Evolutionary conservation across 2,888 invertebrate genomes (phyloP).

Genomic region (Nymphalis polychloros): DNA sequence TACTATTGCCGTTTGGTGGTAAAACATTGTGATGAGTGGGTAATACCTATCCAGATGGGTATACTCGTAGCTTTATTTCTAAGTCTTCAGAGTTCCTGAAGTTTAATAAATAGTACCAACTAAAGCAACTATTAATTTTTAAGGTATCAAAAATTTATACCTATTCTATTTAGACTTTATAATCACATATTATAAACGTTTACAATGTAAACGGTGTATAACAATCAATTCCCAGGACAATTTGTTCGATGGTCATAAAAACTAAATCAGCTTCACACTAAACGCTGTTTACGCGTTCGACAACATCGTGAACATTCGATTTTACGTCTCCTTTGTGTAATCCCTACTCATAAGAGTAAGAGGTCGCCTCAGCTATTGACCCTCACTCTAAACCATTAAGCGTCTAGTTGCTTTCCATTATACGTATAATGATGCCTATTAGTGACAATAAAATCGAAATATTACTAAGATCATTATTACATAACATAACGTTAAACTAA

Average conservation of each 20-base stretch:
- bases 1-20: no score
- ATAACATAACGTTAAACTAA: no score
- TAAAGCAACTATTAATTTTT: no score
- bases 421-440: neutral
- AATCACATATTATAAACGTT: no score
- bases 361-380: constrained; percentile 22
- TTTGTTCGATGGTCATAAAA: constrained; percentile 13
- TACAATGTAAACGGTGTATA: neutral
- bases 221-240: neutral
- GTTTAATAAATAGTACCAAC: no score
- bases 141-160: no score
- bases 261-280: constrained; percentile 7
- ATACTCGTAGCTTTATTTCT: no score
- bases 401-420: constrained; percentile 11
- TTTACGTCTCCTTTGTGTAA: constrained; percentile 28
- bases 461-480: neutral
- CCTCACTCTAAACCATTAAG: constrained; percentile 9
- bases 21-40: no score
- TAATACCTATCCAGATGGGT: no score
- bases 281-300: constrained; percentile 17
- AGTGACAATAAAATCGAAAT: neutral
- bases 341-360: constrained; percentile 26
- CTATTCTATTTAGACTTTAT: no score
- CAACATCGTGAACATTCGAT: constrained; percentile 25
- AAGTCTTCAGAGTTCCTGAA: no score